phyloP scores from a whole-genome alignment of 2,888 invertebrate species.

The Agrotis puta region DNA sequence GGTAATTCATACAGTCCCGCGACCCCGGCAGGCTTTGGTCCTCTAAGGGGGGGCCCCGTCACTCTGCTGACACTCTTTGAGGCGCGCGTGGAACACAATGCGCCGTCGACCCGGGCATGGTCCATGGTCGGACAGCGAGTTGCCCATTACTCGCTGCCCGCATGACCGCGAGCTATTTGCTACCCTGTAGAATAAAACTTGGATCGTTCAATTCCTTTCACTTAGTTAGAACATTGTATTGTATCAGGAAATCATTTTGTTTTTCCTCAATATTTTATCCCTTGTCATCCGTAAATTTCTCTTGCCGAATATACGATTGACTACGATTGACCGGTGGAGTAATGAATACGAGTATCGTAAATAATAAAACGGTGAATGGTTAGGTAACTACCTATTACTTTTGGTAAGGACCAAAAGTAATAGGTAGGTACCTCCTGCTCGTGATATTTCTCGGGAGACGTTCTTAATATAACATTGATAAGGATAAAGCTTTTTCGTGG shows the following conservation, averaged over 20 bases:
- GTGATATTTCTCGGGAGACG: background rate
- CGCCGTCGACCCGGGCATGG: too few relatives aligned
- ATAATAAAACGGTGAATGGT: background rate
- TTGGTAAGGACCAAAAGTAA: too few relatives aligned
- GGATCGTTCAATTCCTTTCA: background rate
- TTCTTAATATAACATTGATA: background rate
- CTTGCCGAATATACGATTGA: slow-evolving; percentile 8
- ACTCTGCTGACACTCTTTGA: too few relatives aligned
- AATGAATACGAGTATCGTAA: slow-evolving; percentile 1
- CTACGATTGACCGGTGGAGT: slow-evolving; percentile 5
- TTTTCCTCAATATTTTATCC: slow-evolving; percentile 22
- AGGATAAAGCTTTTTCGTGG: background rate
- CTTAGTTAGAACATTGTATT: background rate
- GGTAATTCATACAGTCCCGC: too few relatives aligned
- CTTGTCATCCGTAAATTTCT: slow-evolving; percentile 24
- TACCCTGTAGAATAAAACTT: too few relatives aligned
- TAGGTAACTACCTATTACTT: background rate
- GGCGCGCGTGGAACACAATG: too few relatives aligned
- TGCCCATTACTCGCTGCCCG: too few relatives aligned
- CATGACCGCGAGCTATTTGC: too few relatives aligned
- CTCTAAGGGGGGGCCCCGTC: too few relatives aligned
- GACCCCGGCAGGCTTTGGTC: too few relatives aligned
- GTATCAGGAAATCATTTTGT: background rate
- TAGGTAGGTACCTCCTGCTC: too few relatives aligned
- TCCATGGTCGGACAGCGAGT: too few relatives aligned